These are phyloP conservation scores for Aurelia aurita DNA, from an alignment of 30 jellyfish, hydroid and myxozoan species.

Conservation along the genomic window DNA sequence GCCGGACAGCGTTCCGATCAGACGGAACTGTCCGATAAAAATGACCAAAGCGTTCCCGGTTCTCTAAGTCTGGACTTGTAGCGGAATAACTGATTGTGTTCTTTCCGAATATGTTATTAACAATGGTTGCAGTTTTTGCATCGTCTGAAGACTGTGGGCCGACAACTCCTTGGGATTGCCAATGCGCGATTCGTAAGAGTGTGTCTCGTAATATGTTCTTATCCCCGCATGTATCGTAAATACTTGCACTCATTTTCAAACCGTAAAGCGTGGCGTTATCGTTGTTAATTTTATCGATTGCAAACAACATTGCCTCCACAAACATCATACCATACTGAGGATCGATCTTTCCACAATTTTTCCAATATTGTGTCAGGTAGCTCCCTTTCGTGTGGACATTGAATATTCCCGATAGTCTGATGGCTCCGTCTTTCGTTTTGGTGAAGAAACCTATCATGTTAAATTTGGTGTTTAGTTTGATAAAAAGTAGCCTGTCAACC, in stretches of 20 bases:
- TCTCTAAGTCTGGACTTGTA: slow-evolving; percentile 68
- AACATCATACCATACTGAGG: slow-evolving; percentile 85
- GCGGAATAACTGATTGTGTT: slow-evolving; percentile 73
- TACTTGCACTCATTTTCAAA: slow-evolving; percentile 43
- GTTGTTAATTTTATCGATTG: slow-evolving; percentile 66
- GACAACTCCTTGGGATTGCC: slow-evolving; percentile 49
- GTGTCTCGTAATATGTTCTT: slow-evolving; percentile 33
- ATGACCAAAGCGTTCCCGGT: slow-evolving; percentile 39
- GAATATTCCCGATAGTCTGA: slow-evolving; percentile 56
- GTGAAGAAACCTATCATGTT: slow-evolving; percentile 1
- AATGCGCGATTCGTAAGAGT: slow-evolving; percentile 18
- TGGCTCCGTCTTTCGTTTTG: slow-evolving; percentile 21
- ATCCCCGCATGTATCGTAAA: slow-evolving; percentile 81
- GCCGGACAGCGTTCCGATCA: slow-evolving; percentile 49
- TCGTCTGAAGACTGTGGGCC: slow-evolving; percentile 86
- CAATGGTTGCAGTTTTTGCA: slow-evolving; percentile 65
- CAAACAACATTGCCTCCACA: slow-evolving; percentile 86
- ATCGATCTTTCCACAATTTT: slow-evolving; percentile 54
- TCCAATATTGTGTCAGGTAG: not conserved
- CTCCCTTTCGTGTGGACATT: slow-evolving; percentile 58
- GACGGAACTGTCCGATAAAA: slow-evolving; percentile 85
- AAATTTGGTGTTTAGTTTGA: too few species aligned
- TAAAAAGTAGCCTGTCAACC: too few species aligned
- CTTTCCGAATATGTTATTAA: slow-evolving; percentile 68
- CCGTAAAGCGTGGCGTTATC: slow-evolving; percentile 39